Evolutionary conservation across 1,140 invertebrate genomes (phyloP).

Genomic region (Asobara japonica): DNA sequence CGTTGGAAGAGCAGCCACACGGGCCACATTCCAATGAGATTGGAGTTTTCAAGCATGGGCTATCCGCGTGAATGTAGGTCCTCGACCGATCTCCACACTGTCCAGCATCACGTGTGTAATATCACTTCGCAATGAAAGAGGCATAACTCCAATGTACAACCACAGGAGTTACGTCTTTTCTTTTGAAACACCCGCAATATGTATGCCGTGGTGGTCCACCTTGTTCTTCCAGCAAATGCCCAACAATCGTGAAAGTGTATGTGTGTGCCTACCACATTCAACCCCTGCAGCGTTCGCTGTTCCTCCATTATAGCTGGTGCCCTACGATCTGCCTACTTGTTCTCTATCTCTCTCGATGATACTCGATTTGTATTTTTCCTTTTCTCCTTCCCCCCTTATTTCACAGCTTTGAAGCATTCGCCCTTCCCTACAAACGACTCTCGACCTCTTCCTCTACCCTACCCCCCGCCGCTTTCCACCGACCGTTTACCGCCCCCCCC

Average conservation of each 20-base stretch:
- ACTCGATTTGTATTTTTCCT: background rate
- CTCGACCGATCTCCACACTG: constrained; percentile 56
- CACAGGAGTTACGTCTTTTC: too few relatives aligned
- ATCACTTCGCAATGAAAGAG: too few relatives aligned
- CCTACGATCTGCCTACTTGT: constrained; percentile 30
- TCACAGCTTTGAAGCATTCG: constrained; percentile 9
- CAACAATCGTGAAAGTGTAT: background rate
- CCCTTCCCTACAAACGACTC: constrained; percentile 16
- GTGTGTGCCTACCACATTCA: background rate
- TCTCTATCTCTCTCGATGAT: constrained; percentile 19
- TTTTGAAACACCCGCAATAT: constrained; percentile 1
- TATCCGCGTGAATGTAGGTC: constrained; percentile 65
- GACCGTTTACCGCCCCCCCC: constrained; percentile 33
- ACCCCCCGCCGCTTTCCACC: background rate
- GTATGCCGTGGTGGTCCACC: constrained; percentile 28
- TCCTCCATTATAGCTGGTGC: constrained; percentile 28
- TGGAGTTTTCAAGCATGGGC: constrained; percentile 63
- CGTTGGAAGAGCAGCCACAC: constrained; percentile 40
- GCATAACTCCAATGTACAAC: background rate
- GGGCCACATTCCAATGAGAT: constrained; percentile 61
- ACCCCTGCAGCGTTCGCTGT: constrained; percentile 17
- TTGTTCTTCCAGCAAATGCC: background rate
- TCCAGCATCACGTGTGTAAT: background rate
- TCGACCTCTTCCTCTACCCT: constrained; percentile 6
- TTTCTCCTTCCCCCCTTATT: background rate